A percentile compares a stretch with the other conserved stretches of the same genome.
Evolutionary conservation across 1,140 invertebrate genomes (phyloP).

Genomic region (Drosophila ananassae): DNA sequence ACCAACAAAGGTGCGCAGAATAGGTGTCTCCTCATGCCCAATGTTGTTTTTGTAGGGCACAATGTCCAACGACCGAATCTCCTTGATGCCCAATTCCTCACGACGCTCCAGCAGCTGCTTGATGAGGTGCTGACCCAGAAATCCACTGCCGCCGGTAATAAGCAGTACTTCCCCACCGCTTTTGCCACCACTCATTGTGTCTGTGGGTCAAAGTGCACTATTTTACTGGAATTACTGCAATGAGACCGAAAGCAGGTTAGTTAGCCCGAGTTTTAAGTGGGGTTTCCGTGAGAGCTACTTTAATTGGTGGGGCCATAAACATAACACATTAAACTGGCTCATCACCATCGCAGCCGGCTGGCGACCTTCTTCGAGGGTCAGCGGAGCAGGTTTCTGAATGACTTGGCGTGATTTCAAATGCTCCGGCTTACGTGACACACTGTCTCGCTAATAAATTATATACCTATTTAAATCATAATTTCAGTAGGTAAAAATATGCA

Average conservation of each 20-base stretch:
- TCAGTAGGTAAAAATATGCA: too few relatives aligned
- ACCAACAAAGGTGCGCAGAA: constrained; percentile 84
- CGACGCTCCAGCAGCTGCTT: constrained; percentile 85
- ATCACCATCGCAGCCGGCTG: constrained; percentile 34
- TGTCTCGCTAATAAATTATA: constrained; percentile 45
- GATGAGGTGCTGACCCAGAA: constrained; percentile 88
- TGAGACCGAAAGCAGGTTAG: constrained; percentile 47
- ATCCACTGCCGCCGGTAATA: constrained; percentile 87
- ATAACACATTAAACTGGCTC: constrained; percentile 46
- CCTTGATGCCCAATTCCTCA: constrained; percentile 84
- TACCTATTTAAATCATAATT: constrained; percentile 10
- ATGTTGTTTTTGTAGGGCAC: constrained; percentile 85
- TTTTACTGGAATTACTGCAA: constrained; percentile 28
- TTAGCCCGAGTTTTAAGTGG: constrained; percentile 18
- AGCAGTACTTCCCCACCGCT: constrained; percentile 66
- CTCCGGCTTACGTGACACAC: constrained; percentile 53
- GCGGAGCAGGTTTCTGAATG: constrained; percentile 52
- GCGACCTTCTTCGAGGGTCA: constrained; percentile 68
- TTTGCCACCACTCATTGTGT: constrained; percentile 54
- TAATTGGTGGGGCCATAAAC: constrained; percentile 33
- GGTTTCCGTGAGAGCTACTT: constrained; percentile 49
- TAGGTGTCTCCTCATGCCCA: constrained; percentile 78
- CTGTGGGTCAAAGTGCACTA: constrained; percentile 33
- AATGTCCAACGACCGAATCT: constrained; percentile 88
- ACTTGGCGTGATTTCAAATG: constrained; percentile 51